A percentile compares a stretch with the other conserved stretches of the same genome.
These are phyloP conservation scores for Drosophila sordidapex DNA, from an alignment of 2,888 invertebrate genomes.

Conservation along the genomic window DNA sequence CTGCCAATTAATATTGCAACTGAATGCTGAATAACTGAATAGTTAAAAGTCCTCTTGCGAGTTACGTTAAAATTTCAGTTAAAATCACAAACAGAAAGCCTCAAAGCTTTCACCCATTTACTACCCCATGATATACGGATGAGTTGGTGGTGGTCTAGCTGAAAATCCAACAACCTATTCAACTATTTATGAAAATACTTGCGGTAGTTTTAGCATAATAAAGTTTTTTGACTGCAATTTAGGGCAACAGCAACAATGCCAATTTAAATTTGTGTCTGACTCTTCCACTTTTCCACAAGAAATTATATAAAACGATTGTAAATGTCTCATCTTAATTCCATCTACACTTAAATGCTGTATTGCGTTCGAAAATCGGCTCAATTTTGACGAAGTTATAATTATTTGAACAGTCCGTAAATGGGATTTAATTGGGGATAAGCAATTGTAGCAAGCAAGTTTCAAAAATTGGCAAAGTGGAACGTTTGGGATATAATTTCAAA, in stretches of 20 bases:
- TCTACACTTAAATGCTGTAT: background rate
- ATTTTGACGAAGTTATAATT: background rate
- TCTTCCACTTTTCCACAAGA: background rate
- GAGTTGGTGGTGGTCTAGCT: conserved; percentile 10
- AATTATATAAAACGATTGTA: background rate
- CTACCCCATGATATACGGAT: background rate
- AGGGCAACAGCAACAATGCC: conserved; percentile 8
- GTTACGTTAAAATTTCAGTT: conserved; percentile 37
- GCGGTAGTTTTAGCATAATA: conserved; percentile 58
- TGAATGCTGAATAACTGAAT: conserved; percentile 45
- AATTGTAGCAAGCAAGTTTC: background rate
- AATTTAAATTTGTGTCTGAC: conserved; percentile 31
- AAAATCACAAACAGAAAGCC: conserved; percentile 43
- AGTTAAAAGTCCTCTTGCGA: conserved; percentile 37
- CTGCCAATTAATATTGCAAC: conserved; percentile 50
- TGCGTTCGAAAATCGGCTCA: background rate
- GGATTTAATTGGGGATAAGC: background rate
- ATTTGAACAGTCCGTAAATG: background rate
- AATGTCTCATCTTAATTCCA: background rate
- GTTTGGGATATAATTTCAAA: background rate
- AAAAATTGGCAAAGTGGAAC: background rate
- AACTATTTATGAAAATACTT: conserved; percentile 78
- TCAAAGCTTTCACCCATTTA: conserved; percentile 27
- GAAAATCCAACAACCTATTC: conserved; percentile 57
- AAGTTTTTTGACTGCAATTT: conserved; percentile 35